These are phyloP conservation scores for Hemiprocne comata DNA, from an alignment of 2,113 vertebrate species.

Conservation along the genomic window DNA sequence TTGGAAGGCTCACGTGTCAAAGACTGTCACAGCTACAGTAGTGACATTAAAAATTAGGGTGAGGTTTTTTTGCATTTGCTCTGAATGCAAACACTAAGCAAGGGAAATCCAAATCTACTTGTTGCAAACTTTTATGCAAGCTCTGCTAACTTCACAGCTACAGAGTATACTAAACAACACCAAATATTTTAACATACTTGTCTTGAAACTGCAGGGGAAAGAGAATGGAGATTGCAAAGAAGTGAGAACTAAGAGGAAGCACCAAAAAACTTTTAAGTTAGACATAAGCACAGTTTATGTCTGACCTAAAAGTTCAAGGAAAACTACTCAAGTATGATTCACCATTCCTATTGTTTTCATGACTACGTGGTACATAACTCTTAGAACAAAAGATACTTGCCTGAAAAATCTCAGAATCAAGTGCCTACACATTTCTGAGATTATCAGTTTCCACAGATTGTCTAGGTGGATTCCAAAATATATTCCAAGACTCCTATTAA, in stretches of 20 bases:
- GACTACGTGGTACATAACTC: fast-evolving
- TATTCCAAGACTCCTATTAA: neutral
- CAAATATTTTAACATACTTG: neutral
- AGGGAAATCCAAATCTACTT: neutral
- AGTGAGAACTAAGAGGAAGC: neutral
- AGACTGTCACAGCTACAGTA: neutral
- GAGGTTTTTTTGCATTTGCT: neutral
- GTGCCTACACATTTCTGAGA: neutral
- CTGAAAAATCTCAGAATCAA: neutral
- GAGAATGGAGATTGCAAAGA: neutral
- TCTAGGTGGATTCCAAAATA: neutral
- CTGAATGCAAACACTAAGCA: neutral
- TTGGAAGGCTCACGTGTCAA: neutral
- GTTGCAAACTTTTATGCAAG: neutral
- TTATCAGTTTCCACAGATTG: neutral
- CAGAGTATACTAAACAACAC: neutral
- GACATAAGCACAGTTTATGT: neutral
- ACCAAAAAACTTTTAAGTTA: neutral
- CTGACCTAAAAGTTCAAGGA: neutral
- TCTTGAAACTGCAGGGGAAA: neutral
- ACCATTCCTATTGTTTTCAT: neutral
- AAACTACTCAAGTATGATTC: neutral
- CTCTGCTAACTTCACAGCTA: neutral
- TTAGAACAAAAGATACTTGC: neutral
- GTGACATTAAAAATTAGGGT: neutral